Evolutionary conservation across 2,113 vertebrate species (phyloP), one percentile per base, ranked within the genome.

Genomic region (Prolemur simus): DNA sequence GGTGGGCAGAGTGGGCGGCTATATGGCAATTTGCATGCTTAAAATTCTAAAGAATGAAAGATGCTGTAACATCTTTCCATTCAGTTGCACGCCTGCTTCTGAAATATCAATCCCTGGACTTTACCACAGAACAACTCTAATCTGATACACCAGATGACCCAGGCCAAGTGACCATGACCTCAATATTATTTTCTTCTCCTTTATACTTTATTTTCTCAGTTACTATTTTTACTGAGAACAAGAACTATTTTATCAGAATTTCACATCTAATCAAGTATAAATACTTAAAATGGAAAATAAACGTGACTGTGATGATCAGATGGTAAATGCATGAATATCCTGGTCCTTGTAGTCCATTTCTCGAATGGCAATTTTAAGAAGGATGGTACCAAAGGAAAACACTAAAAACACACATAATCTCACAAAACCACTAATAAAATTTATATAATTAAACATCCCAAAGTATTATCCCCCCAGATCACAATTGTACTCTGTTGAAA

Each of bases 131-230:
- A 10, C 6, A 21, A 2, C 11, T 68, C 37, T 12, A 6, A 25
- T 11, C 4, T 8, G 45, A 74, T 1, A 13, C 0, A 8, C 3
- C 8, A n/a, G 63, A n/a, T 2, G 11, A 71, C 14, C 7, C 14
- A n/a, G n/a, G n/a, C 9, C n/a, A 56, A 6, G 1, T 4, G 37
- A 54, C 13, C 32, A 0, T 0, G 8, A 42, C 21, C 45, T 74
- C 11, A 6, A 3, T 8, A 7, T 66, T 4, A 15, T 20, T 9
- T 27, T 60, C 45, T 39, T 27, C 11, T 74, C 20, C 15, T 29
- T n/a, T 34, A 5, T 14, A 68, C 37, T 73, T 34, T 63, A 8
- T 52, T 42, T 95, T 45, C 15, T 60, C 34, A 21, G 49, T 1
- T 42, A 76, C 37, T 42, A 4, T 56, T 86, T 84, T 76, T 45